A percentile compares a stretch with the other conserved stretches of the same genome.
Conservation (phyloP, 2,113 vertebrate species). For the Pterocles orientalis region DNA sequence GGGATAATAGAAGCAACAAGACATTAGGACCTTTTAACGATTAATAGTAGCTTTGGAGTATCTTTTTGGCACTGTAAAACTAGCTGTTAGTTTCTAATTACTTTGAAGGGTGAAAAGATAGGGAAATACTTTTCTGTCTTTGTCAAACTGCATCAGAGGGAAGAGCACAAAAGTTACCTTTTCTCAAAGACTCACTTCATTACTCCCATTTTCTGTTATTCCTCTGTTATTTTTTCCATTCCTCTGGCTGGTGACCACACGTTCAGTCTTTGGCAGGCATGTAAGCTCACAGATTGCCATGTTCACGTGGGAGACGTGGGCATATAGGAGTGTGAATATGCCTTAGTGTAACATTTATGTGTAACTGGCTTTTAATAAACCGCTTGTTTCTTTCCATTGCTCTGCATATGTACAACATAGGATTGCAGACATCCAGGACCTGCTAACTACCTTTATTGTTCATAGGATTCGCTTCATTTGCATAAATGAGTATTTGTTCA, state of each 20-base stretch:
- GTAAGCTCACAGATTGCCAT: not conserved
- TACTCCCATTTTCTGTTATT: not conserved
- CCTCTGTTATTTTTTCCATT: not conserved
- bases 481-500: conserved; percentile 18
- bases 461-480: not conserved
- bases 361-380: conserved; percentile 14
- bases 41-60: conserved; percentile 18
- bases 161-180: not conserved
- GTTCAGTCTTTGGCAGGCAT: not conserved
- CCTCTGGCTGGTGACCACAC: not conserved
- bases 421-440: conserved; percentile 4
- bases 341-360: not conserved
- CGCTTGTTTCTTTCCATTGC: not conserved
- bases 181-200: conserved; percentile 8
- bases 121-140: conserved; percentile 14
- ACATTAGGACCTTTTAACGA: conserved; percentile 33
- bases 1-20: conserved; percentile 8
- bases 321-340: not conserved
- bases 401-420: not conserved
- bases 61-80: conserved; percentile 25
- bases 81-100: conserved; percentile 25
- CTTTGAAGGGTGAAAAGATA: not conserved
- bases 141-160: not conserved
- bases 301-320: not conserved
- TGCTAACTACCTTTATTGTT: conserved; percentile 4